Evolutionary conservation across 2,113 vertebrate species (phyloP), one percentile per base, ranked within the genome.

Genomic region (Echinops telfairi): DNA sequence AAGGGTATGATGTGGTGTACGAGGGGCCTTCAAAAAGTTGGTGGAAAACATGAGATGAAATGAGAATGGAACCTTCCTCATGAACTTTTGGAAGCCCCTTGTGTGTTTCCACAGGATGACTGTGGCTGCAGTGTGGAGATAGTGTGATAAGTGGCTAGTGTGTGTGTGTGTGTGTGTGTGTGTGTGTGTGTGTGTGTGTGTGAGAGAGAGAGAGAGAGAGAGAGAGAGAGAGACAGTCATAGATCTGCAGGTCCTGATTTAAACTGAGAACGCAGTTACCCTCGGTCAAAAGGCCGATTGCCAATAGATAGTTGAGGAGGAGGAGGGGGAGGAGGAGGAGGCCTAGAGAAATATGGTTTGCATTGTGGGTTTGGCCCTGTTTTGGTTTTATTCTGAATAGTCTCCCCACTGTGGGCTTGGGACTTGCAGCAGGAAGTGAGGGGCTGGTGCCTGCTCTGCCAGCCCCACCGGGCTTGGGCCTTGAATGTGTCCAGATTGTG

Each of bases 301-400:
- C 31, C 31, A 87, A 73, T 19, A 25, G 82, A 40, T 60, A 75
- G 38, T 8, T 15, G 57, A 23, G 47, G 47, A 53, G 57, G 85
- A 70, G n/a, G 73, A 60, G 58, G 64, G n/a, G 12, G 38, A 83
- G 57, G 71, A 78, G n/a, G 85, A 70, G n/a, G 73, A 60, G 58
- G 64, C 27, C 53, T 81, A 47, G 53, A 57, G 85, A 95, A 94
- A 78, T 78, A 43, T 36, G 84, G 81, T 93, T 95, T 12, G 6
- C 36, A 43, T 92, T 73, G 36, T 82, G 87, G 92, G n/a, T 87
- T 91, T 91, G 95, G 90, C 88, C 57, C 22, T 40, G 31, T 76
- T 70, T 82, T 70, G n/a, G n/a, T 38, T 53, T 33, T 68, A 53
- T 75, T 92, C 68, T 92, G 89, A 90, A 70, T 86, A 36, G 5